Percentiles rank a stretch among this genome's conserved stretches.
These are phyloP conservation scores for Pseudochromis fuscus DNA, from an alignment of 2,797 vertebrate species.

Conservation along the genomic window DNA sequence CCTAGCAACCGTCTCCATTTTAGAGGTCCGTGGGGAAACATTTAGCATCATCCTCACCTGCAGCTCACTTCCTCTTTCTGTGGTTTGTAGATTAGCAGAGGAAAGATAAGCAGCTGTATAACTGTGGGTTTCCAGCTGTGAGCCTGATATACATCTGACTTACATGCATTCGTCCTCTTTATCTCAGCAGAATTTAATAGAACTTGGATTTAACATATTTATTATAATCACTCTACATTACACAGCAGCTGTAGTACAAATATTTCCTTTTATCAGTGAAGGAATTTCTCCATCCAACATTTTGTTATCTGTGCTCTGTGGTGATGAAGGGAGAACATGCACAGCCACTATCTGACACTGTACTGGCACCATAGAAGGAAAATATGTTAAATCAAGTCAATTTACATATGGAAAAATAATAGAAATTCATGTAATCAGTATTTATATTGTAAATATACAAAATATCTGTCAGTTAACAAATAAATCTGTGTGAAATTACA, in stretches of 20 bases:
- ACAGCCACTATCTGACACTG: too few relatives aligned
- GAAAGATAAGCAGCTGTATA: neutral
- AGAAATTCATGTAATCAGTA: too few relatives aligned
- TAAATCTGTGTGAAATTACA: too few relatives aligned
- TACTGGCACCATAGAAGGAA: too few relatives aligned
- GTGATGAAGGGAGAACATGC: too few relatives aligned
- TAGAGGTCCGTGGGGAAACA: neutral
- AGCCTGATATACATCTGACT: neutral
- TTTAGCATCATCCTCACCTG: constrained; percentile 4
- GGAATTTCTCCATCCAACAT: neutral
- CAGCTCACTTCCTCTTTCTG: neutral
- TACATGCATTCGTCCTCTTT: neutral
- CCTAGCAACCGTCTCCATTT: constrained; percentile 21
- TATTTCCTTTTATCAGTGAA: neutral
- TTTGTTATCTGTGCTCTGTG: too few relatives aligned
- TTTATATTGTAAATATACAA: too few relatives aligned
- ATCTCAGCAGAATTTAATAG: neutral
- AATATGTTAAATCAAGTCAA: too few relatives aligned
- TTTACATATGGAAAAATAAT: too few relatives aligned
- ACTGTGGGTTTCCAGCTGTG: neutral
- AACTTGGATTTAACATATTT: neutral
- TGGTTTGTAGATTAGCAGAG: neutral
- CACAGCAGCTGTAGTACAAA: neutral
- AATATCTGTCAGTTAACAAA: too few relatives aligned
- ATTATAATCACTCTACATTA: neutral